Base-by-base conservation (phyloP, 2,888 invertebrate genomes). In the Drosophila neutralis region DNA sequence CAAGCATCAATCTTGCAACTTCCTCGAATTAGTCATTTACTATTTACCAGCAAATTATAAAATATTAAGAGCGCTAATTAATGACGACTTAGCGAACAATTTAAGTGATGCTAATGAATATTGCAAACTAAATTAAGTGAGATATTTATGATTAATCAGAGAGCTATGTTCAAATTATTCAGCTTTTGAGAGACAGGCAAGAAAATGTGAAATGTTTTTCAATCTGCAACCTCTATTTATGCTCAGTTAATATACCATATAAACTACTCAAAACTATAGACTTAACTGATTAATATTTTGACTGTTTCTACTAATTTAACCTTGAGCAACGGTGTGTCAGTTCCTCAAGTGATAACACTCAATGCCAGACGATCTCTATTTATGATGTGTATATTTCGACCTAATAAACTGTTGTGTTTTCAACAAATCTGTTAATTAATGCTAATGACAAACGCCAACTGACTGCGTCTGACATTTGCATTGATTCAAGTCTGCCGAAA, bases 371-470 rank as follows among this genome's bases (percentile, higher is more conserved):
- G 66, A 76, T 21, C 40, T 45, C 10, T 21, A 31, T 35, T 62
- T 18, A 35, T 56, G n/a, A 62, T 40, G 1, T 11, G 11, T 11
- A 36, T 11, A 42, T 33, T 11, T 21, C 13, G 21, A 52, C 13
- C 36, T 45, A 65, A 65, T 62, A 78, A 76, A 58, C 29, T 56
- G 11, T 21, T 40, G 21, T 51, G n/a, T 33, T 40, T 54, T 24
- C 11, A 40, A 27, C 13, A 11, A 49, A 57, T 45, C 4, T 69
- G 45, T 48, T 65, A 54, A 79, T 45, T 76, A 69, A 65, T 69
- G 76, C 61, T 69, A 76, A 79, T 59, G 36, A n/a, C 49, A 62
- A 49, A 21, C 15, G 24, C 21, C 54, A 62, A 48, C 69, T 24
- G 42, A 21, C 48, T 48, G 27, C 15, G 73, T 63, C 62, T 60